Conservation (phyloP, 2,113 vertebrate genomes). For the Perca flavescens region DNA sequence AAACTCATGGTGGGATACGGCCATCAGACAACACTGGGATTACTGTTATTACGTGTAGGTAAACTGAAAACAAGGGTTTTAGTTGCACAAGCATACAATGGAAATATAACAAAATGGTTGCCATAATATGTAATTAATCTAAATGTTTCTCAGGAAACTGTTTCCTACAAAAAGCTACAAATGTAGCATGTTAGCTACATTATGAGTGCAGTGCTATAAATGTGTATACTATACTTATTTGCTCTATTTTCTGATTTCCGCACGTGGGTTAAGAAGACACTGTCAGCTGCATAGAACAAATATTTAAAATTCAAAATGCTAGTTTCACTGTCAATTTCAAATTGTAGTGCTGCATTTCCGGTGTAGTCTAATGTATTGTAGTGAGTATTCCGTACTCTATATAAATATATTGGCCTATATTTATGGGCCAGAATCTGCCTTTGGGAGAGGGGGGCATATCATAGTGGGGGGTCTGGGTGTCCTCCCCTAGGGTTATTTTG, state of each 20-base stretch:
- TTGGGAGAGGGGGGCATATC: too few species aligned
- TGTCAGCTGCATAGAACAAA: slow-evolving; percentile 9
- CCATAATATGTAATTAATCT: slow-evolving; percentile 5
- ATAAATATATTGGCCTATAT: too few species aligned
- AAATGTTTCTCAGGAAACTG: slow-evolving; percentile 58
- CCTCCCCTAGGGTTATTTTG: too few species aligned
- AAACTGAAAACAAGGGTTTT: slow-evolving; percentile 21
- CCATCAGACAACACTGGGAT: slow-evolving; percentile 24
- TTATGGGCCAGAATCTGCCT: too few species aligned
- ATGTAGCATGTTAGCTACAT: slow-evolving; percentile 29
- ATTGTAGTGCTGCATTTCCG: background rate
- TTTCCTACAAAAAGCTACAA: slow-evolving; percentile 16
- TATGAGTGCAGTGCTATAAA: background rate
- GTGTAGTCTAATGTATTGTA: too few species aligned
- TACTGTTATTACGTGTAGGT: background rate
- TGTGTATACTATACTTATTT: slow-evolving; percentile 6
- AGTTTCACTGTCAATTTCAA: background rate
- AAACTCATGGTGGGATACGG: background rate
- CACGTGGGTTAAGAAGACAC: slow-evolving; percentile 44
- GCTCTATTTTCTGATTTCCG: slow-evolving; percentile 19
- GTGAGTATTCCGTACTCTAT: too few species aligned
- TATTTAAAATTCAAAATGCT: background rate
- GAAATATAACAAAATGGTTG: background rate
- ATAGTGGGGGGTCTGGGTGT: too few species aligned
- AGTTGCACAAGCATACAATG: slow-evolving; percentile 12